phyloP scores from a whole-genome alignment of 2,113 vertebrate species.

The Oxyura jamaicensis region DNA sequence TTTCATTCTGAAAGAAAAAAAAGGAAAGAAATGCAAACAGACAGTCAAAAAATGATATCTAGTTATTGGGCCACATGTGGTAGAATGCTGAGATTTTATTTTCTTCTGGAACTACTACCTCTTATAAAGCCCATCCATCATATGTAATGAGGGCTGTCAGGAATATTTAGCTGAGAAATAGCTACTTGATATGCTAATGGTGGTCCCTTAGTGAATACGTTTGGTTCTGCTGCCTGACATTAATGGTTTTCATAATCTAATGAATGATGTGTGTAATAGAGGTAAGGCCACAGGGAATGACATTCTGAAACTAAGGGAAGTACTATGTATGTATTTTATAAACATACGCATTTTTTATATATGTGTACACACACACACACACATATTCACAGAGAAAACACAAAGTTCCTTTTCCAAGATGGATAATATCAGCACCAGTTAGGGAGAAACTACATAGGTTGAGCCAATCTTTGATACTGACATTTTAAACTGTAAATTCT shows the following conservation, averaged over 20 bases:
- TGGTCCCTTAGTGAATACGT: slow-evolving; percentile 87
- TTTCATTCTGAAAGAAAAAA: slow-evolving; percentile 54
- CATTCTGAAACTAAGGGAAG: slow-evolving; percentile 50
- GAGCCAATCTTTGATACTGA: neutral
- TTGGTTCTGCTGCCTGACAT: slow-evolving; percentile 89
- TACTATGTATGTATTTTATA: slow-evolving; percentile 49
- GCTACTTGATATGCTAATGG: slow-evolving; percentile 92
- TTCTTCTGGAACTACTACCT: slow-evolving; percentile 81
- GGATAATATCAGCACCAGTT: neutral
- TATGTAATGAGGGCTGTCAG: slow-evolving; percentile 88
- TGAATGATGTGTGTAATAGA: slow-evolving; percentile 90
- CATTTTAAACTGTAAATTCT: slow-evolving; percentile 2
- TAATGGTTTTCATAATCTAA: slow-evolving; percentile 95
- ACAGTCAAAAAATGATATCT: slow-evolving; percentile 67
- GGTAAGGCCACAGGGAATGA: slow-evolving; percentile 81
- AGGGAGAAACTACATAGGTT: neutral
- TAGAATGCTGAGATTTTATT: slow-evolving; percentile 77
- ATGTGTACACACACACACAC: neutral
- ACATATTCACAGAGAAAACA: neutral
- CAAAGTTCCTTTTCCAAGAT: slow-evolving; percentile 17
- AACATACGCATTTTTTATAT: slow-evolving; percentile 41
- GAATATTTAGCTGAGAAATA: slow-evolving; percentile 89
- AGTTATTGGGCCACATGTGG: slow-evolving; percentile 61
- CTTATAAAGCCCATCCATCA: slow-evolving; percentile 91
- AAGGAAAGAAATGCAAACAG: slow-evolving; percentile 56